Evolutionary conservation across 2,113 vertebrate genomes (phyloP).

Genomic region (Xenopus tropicalis): UCB_Xtro_10.0 CM004451.2:51102001-51102500

Average conservation of each 20-base stretch:
- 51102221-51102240: not conserved
- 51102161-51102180: too few relatives aligned
- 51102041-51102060: slow-evolving; percentile 16
- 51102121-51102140: not conserved
- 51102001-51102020: too few relatives aligned
- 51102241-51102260: not conserved
- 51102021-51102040: too few relatives aligned
- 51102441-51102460: slow-evolving; percentile 37
- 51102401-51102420: slow-evolving; percentile 14
- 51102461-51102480: slow-evolving; percentile 35
- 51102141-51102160: too few relatives aligned
- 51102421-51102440: slow-evolving; percentile 22
- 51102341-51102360: slow-evolving; percentile 30
- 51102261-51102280: not conserved
- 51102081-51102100: not conserved
- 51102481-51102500: slow-evolving; percentile 25
- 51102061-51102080: not conserved
- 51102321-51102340: slow-evolving; percentile 26
- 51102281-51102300: slow-evolving; percentile 3
- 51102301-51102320: slow-evolving; percentile 4
- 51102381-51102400: not conserved
- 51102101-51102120: not conserved
- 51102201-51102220: not conserved
- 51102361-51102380: slow-evolving; percentile 40
- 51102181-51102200: not conserved